Conservation (phyloP, 2,113 vertebrate genomes). For the Tor tambroides region DNA sequence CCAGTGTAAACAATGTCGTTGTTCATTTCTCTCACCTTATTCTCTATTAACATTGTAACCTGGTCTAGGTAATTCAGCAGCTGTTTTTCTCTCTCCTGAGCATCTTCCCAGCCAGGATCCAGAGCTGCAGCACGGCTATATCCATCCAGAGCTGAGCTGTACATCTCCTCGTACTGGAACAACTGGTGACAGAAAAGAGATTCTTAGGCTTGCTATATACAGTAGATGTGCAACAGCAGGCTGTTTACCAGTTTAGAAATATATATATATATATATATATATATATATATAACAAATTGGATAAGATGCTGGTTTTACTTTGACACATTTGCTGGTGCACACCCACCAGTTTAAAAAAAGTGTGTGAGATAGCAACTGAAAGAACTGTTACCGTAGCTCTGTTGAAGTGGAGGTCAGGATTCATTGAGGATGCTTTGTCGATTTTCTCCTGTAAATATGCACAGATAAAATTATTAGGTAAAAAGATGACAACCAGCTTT, state of each 20-base stretch:
- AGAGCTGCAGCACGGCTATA: slow-evolving; percentile 81
- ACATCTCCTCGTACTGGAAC: slow-evolving; percentile 90
- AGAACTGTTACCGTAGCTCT: slow-evolving; percentile 78
- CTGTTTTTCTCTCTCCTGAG: slow-evolving; percentile 78
- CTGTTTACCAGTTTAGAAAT: not conserved
- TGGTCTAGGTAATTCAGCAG: slow-evolving; percentile 83
- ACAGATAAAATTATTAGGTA: not conserved
- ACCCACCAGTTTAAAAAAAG: not conserved
- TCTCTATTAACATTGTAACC: slow-evolving; percentile 79
- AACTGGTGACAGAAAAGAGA: slow-evolving; percentile 66
- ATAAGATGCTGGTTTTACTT: not conserved
- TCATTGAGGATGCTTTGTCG: slow-evolving; percentile 81
- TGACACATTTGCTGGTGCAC: not conserved
- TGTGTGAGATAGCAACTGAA: not conserved
- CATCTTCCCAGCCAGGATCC: slow-evolving; percentile 84
- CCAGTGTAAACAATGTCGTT: not conserved
- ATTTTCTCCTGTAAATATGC: slow-evolving; percentile 79
- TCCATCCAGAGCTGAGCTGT: slow-evolving; percentile 81
- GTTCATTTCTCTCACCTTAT: slow-evolving; percentile 76
- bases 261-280: no score
- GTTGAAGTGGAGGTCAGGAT: slow-evolving; percentile 90
- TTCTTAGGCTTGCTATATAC: not conserved
- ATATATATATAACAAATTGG: not conserved
- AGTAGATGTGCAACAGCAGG: not conserved
- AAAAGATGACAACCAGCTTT: not conserved